Evolutionary conservation across 2,113 vertebrate genomes (phyloP).

Genomic region (Acanthochromis polyacanthus): DNA sequence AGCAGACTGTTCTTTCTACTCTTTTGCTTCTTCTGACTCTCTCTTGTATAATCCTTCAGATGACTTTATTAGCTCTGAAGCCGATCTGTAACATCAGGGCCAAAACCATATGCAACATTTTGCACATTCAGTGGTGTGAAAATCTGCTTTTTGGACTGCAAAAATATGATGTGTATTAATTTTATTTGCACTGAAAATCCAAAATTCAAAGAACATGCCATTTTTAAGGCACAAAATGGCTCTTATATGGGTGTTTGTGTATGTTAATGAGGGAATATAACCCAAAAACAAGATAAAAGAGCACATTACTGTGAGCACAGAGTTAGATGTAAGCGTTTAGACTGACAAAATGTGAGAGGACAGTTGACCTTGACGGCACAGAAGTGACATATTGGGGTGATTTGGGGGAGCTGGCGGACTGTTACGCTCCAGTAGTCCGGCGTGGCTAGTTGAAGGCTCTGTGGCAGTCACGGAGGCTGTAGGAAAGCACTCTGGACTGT

Average conservation of each 20-base stretch:
- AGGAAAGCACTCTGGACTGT: constrained; percentile 61
- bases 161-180: not conserved
- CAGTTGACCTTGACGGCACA: constrained; percentile 80
- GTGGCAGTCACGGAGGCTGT: constrained; percentile 21
- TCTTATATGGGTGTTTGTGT: constrained; percentile 5
- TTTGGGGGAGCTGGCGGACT: constrained; percentile 61
- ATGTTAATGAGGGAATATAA: not conserved
- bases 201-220: not conserved
- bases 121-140: not conserved
- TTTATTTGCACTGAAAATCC: not conserved
- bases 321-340: constrained; percentile 61
- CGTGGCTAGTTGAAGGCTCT: constrained; percentile 43
- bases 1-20: constrained; percentile 1
- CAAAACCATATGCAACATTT: not conserved
- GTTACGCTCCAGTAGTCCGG: constrained; percentile 66
- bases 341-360: constrained; percentile 59
- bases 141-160: not conserved
- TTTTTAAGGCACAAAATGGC: not conserved
- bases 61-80: constrained; percentile 1
- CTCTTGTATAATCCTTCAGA: not conserved
- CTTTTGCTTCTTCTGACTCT: not conserved
- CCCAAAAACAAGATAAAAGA: constrained; percentile 49
- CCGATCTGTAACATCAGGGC: not conserved
- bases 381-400: constrained; percentile 83
- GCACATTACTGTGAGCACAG: constrained; percentile 39